Evolutionary conservation across 2,113 vertebrate genomes (phyloP), one percentile per base, ranked within the genome.

Genomic region (Eulacestoma nigropectus): DNA sequence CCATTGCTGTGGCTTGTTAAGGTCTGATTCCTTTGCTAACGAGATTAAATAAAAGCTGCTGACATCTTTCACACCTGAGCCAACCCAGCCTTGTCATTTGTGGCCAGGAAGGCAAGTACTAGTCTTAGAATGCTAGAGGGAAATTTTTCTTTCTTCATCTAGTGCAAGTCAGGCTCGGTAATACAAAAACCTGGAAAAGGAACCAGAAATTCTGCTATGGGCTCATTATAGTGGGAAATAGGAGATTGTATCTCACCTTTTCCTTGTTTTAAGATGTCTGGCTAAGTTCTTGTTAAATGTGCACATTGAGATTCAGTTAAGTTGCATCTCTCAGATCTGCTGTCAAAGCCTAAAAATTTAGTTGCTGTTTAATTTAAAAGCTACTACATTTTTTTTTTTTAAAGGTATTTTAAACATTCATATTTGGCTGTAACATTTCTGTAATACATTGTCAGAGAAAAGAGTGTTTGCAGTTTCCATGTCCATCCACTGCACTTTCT

Each of bases 91-190:
- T 33, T 74, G 47, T 93, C 29, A 39, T 63, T 81, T 95, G 76
- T 81, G 60, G 67, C 63, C 55, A 77, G 85, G 72, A 95, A 90
- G 64, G 21, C 86, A 73, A 73, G 60, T 26, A 39, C 21, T 88
- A 55, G 39, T 92, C 90, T 90, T 92, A 84, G 94, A 95, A 95
- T 81, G 33, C 63, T 16, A 39, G 23, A 92, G 76, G 90, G 89
- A 95, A 93, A 81, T 93, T 93, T 74, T 86, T 46, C 88, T 86
- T 57, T 74, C 59, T 83, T 92, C 83, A 80, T 88, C 33, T 90
- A 41, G 26, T 84, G 37, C 41, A 62, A 53, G 47, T 57, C 3
- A 4, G 39, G 53, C 29, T 85, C 84, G 63, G 60, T 95, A 88
- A 86, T 77, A 69, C 5, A n/a, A 56, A 92, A 95, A 88, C 32